These are phyloP conservation scores for Astreopora myriophthalma DNA, from an alignment of 64 coral and sea anemone genomes.

Conservation along the genomic window DNA sequence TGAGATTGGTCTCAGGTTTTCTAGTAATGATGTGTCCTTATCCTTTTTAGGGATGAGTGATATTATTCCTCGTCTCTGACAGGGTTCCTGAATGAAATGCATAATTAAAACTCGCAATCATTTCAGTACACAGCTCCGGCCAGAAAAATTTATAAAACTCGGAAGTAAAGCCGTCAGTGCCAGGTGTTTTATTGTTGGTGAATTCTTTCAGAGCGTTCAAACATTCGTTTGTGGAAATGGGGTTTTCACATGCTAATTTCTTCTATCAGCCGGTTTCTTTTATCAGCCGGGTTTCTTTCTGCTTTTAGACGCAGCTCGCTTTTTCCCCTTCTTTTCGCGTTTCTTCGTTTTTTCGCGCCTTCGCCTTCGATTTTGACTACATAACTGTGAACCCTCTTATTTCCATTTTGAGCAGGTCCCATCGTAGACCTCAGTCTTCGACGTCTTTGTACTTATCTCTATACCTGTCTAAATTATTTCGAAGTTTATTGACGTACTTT, in stretches of 20 bases:
- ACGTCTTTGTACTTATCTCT: not conserved
- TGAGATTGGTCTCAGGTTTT: constrained; percentile 14
- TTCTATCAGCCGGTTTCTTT: not conserved
- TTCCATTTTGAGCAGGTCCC: constrained; percentile 27
- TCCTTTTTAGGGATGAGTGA: constrained; percentile 6
- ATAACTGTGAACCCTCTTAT: not conserved
- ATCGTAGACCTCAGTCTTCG: not conserved
- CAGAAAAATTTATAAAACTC: constrained; percentile 9
- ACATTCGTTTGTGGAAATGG: not conserved
- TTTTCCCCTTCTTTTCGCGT: not conserved
- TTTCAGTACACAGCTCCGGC: not conserved
- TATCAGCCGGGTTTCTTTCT: not conserved
- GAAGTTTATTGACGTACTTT: not conserved
- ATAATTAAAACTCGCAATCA: constrained; percentile 10
- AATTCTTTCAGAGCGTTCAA: not conserved
- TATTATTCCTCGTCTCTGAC: constrained; percentile 22
- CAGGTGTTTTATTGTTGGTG: not conserved
- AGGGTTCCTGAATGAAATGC: not conserved
- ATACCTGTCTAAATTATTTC: not conserved
- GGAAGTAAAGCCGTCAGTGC: not conserved
- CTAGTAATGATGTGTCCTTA: not conserved
- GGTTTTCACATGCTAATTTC: not conserved
- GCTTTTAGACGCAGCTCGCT: not conserved
- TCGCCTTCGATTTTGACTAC: not conserved
- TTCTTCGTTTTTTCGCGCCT: not conserved